phyloP scores from a whole-genome alignment of 2,113 vertebrate genomes.

The Tetrax tetrax region DNA sequence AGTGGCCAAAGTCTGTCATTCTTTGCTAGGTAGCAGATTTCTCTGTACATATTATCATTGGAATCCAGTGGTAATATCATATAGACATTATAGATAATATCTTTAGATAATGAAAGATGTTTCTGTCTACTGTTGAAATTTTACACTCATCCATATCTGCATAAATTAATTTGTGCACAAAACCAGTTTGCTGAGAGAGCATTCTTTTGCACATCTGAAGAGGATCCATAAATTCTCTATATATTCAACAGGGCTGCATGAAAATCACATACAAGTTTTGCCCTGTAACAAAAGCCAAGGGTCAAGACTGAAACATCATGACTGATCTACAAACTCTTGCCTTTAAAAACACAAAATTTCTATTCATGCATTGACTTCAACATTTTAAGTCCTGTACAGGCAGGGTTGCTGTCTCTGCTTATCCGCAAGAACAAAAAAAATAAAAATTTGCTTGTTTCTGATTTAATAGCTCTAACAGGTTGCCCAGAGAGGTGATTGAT shows the following conservation, averaged over 20 bases:
- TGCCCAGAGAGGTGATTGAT: no score
- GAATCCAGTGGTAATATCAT: neutral
- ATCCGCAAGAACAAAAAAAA: neutral
- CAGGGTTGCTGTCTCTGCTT: neutral
- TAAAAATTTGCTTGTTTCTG: neutral
- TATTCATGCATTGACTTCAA: neutral
- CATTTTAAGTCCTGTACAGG: neutral
- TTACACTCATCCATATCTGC: no score
- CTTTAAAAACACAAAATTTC: neutral
- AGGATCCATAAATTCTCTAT: neutral
- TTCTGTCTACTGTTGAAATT: neutral
- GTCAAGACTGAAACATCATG: neutral
- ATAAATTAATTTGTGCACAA: neutral
- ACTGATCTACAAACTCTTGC: neutral
- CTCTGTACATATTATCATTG: neutral
- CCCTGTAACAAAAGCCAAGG: neutral
- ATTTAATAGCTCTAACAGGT: neutral
- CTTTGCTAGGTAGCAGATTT: neutral
- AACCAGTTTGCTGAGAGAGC: neutral
- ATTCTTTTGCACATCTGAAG: neutral
- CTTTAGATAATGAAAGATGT: neutral
- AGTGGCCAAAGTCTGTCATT: no score
- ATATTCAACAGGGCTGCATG: rapidly evolving
- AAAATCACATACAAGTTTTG: neutral
- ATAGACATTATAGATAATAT: neutral